These are phyloP conservation scores for Coracias cyanogaster DNA, from an alignment of 2,797 vertebrate genomes.

Conservation along the genomic window DNA sequence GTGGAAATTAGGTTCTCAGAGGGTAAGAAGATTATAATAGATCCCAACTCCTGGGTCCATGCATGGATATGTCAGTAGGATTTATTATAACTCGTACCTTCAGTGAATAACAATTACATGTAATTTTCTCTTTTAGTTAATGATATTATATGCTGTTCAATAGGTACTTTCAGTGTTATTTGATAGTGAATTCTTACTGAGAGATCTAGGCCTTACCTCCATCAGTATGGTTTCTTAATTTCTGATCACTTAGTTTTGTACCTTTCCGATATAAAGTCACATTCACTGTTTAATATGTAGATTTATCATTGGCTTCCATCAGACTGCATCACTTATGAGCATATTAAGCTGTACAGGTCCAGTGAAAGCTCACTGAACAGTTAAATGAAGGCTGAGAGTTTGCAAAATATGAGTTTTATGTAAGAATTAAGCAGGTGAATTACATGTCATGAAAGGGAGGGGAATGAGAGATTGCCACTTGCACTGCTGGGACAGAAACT, in stretches of 20 bases:
- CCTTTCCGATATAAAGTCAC: neutral
- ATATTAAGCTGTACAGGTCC: neutral
- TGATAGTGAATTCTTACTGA: neutral
- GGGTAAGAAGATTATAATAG: slow-evolving; percentile 50
- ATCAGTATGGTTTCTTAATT: neutral
- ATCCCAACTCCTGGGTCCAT: neutral
- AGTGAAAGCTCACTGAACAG: neutral
- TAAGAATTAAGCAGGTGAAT: neutral
- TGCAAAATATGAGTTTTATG: neutral
- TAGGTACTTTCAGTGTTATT: slow-evolving; percentile 3
- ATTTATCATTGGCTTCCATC: neutral
- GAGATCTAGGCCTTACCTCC: neutral
- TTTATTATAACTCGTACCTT: slow-evolving; percentile 23
- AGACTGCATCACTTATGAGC: neutral
- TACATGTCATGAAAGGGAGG: neutral
- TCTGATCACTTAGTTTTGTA: neutral
- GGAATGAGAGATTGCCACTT: neutral
- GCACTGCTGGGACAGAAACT: neutral
- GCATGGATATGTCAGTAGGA: neutral
- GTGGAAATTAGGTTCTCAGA: slow-evolving; percentile 43
- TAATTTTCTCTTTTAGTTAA: slow-evolving; percentile 42
- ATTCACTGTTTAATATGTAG: neutral
- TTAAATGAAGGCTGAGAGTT: neutral
- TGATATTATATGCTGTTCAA: slow-evolving; percentile 27
- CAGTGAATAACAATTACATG: slow-evolving; percentile 44